Evolutionary conservation across 2,888 invertebrate species (phyloP).

Genomic region (Opisthograptis luteolata): DNA sequence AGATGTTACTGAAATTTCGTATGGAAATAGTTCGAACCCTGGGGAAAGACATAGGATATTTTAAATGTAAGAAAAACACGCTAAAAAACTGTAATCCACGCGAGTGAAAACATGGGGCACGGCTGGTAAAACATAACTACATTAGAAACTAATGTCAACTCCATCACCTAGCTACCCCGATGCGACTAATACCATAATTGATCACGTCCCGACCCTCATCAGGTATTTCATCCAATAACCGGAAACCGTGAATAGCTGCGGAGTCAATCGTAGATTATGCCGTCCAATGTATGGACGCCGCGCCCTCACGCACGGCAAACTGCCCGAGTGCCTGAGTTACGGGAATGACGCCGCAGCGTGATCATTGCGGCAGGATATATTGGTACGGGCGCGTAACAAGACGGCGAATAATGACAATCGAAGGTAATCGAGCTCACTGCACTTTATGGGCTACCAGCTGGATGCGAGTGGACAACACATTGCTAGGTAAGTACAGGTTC

Average conservation of each 20-base stretch:
- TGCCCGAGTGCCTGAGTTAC: conserved; percentile 1
- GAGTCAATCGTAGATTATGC: conserved; percentile 12
- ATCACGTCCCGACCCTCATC: conserved; percentile 1
- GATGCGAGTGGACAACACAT: too few relatives aligned
- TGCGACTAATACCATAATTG: not conserved
- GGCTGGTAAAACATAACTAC: too few relatives aligned
- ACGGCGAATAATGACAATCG: conserved; percentile 6
- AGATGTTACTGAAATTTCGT: too few relatives aligned
- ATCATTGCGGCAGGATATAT: conserved; percentile 4
- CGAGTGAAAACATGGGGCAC: too few relatives aligned
- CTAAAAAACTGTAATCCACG: too few relatives aligned
- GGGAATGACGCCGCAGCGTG: not conserved
- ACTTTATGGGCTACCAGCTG: not conserved
- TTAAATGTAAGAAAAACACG: too few relatives aligned
- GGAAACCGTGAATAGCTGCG: conserved; percentile 12
- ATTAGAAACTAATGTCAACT: not conserved
- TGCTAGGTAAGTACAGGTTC: too few relatives aligned
- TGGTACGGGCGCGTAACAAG: conserved; percentile 1
- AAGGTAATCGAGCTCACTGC: conserved; percentile 8
- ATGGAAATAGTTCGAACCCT: too few relatives aligned
- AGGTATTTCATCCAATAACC: conserved; percentile 6
- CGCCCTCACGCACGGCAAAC: not conserved
- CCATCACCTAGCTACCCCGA: not conserved
- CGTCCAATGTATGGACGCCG: not conserved
- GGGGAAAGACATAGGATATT: too few relatives aligned